Percentiles rank a stretch among this genome's conserved stretches.
These are phyloP conservation scores for Picus viridis DNA, from an alignment of 2,797 vertebrate species.

Conservation along the genomic window DNA sequence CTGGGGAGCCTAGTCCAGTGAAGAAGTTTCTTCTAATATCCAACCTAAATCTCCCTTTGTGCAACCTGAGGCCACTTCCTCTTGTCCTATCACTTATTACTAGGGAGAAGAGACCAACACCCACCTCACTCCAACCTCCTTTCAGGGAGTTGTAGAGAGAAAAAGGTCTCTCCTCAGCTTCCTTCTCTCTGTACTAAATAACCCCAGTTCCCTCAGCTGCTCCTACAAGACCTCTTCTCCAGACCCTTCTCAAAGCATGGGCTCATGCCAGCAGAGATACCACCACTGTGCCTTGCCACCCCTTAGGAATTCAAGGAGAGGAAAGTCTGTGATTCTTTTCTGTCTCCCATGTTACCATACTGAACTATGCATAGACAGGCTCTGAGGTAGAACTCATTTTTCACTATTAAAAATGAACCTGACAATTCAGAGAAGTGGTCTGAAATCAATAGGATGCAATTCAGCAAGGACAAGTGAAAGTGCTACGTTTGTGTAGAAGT, in stretches of 20 bases:
- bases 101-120: too few relatives aligned
- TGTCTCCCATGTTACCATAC: neutral
- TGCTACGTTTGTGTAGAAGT: neutral
- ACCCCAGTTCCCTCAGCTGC: too few relatives aligned
- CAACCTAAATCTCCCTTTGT: too few relatives aligned
- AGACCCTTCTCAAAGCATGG: neutral
- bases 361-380: neutral
- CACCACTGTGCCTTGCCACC: neutral
- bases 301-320: neutral
- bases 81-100: too few relatives aligned
- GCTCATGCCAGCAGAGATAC: neutral
- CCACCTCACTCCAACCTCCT: too few relatives aligned
- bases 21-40: too few relatives aligned
- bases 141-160: too few relatives aligned
- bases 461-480: slow-evolving; percentile 42
- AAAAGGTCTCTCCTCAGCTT: too few relatives aligned
- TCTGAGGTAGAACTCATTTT: slow-evolving; percentile 32
- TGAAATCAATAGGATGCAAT: slow-evolving; percentile 58
- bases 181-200: too few relatives aligned
- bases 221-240: too few relatives aligned
- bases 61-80: too few relatives aligned
- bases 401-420: slow-evolving; percentile 49
- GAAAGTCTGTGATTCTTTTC: neutral
- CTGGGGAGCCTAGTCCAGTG: too few relatives aligned
- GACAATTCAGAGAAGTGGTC: slow-evolving; percentile 7